Evolutionary conservation across 2,113 vertebrate genomes (phyloP), one percentile per base, ranked within the genome.

Genomic region (Grus americana): DNA sequence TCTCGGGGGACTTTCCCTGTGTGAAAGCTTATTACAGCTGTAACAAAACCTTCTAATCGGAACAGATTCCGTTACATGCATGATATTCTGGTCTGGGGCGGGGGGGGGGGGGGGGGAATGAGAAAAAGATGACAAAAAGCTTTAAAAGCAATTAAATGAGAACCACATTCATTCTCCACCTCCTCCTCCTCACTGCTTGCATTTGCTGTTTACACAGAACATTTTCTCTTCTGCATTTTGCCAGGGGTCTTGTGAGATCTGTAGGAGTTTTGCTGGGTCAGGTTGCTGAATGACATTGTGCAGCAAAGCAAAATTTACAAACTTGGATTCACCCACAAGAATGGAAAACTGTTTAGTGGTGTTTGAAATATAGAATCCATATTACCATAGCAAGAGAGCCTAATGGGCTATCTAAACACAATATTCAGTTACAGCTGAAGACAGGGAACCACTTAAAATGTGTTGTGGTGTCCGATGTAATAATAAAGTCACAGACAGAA

Each of bases 1-100:
- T 94, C 98, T 98, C 97, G 32, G 68, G 96, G 93, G 96, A 91
- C 78, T 85, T 70, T 76, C 92, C 79, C 94, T 98, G 96, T 96
- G 97, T 97, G 96, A 97, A 98, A 98, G 90, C 92, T 97, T 98
- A 96, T 97, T 98, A 97, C 85, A 97, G 95, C 96, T 97, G 97
- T 98, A 97, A 95, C 96, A 93, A 97, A 98, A 96, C 94, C 97
- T 97, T 94, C 95, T 98, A 98, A 98, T 97, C 95, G 63, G 92
- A 97, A 93, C 11, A 1, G 96, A 97, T 97, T 96, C 92, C 85
- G 85, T 98, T 98, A 97, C 97, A 90, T 93, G 94, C 85, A 72
- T 81, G 90, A 95, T 94, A 97, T 70, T 93, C 96, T 97, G 90
- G 95, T 96, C 79, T 90, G 82, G 88, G 73, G n/a, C 23, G 4